Evolutionary conservation across 2,113 vertebrate genomes (phyloP).

Genomic region (Oncorhynchus nerka): DNA sequence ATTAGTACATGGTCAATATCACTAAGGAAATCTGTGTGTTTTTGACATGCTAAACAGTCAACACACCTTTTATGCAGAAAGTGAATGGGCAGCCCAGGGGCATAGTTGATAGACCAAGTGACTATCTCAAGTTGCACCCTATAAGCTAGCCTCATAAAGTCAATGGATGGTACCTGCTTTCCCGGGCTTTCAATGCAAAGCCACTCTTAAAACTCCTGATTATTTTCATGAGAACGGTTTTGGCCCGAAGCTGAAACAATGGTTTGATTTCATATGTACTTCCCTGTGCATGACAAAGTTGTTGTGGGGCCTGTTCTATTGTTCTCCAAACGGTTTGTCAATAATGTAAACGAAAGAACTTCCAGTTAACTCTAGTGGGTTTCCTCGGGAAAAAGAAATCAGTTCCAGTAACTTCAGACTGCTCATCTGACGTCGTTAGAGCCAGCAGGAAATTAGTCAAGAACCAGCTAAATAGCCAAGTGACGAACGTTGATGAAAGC

Average conservation of each 20-base stretch:
- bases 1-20: not conserved
- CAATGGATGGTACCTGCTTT: not conserved
- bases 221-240: too few relatives aligned
- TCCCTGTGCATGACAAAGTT: too few relatives aligned
- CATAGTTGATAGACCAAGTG: not conserved
- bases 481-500: not conserved
- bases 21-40: conserved; percentile 20
- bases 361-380: not conserved
- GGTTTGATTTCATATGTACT: too few relatives aligned
- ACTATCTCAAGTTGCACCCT: not conserved
- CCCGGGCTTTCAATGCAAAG: not conserved
- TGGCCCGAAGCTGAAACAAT: too few relatives aligned
- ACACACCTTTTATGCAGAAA: conserved; percentile 23
- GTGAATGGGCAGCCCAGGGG: not conserved
- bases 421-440: not conserved
- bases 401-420: too few relatives aligned
- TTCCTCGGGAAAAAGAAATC: too few relatives aligned
- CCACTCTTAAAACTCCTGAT: not conserved
- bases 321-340: too few relatives aligned
- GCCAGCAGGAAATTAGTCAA: not conserved
- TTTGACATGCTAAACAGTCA: conserved; percentile 24
- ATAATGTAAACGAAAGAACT: not conserved
- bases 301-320: too few relatives aligned
- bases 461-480: not conserved
- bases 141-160: too few relatives aligned